Base-by-base conservation (phyloP, 2,113 vertebrate genomes). In the Lethenteron reissneri region DNA sequence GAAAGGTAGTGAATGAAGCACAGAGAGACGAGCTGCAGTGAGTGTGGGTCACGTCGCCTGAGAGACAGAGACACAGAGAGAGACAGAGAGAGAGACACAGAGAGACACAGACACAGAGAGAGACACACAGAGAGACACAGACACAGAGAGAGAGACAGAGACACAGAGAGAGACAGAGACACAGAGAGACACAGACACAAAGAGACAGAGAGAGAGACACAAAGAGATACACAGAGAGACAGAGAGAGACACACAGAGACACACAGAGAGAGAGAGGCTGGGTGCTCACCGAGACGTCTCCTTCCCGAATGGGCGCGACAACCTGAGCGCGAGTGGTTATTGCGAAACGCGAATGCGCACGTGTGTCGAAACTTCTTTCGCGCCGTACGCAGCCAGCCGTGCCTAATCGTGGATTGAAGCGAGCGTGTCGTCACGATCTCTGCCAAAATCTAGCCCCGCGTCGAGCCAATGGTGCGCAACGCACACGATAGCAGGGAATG, bases 141-240 rank as follows among this genome's bases (percentile, higher is more conserved):
- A 41, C 19, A 71, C 57, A 71, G 62, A 73, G 70, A 73, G 71
- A 72, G 71, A 73, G 71, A 74, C 15, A n/a, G n/a, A 73, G 58
- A 60, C 56, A 74, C 57, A 75, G 58, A 72, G 58, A 74, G 68
- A 57, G 69, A 41, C 15, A 62, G 69, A 71, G 71, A 71, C 57
- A 71, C 70, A 73, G 70, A 73, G 71, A 72, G 71, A 73, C 68
- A 74, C 12, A 73, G 64, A 60, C 56, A 74, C 57, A 56, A 41
- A 71, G 57, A 13, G 56, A 14, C 58, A 75, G 68, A 62, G 14
- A 56, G 56, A 9, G 58, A 70, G 57, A 25, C 3, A 21, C 21
- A 21, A 2, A 21, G 21, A 21, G 21, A 72, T 69, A 75, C 71
- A 74, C 58, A 70, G 56, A 60, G 11, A 12, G 57, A 56, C 58